Evolutionary conservation across 2,797 vertebrate species (phyloP), one percentile per base, ranked within the genome.

Genomic region (Hozukius guyotensis): DNA sequence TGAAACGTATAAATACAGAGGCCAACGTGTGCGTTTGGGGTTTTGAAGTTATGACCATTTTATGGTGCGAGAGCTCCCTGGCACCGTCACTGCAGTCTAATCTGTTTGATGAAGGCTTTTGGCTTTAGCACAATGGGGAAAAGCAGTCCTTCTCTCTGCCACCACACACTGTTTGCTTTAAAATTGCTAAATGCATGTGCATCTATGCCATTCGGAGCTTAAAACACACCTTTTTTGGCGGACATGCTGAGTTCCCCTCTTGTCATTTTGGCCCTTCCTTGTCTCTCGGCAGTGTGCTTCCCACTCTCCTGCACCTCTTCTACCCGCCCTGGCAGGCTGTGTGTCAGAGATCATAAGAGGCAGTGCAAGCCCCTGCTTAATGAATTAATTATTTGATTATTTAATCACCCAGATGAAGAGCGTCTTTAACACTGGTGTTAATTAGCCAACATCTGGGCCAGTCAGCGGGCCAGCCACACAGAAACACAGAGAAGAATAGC

Each of bases 351-450:
- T 96, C 93, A 95, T 89, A 95, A 93, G 93, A 94, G 91, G 91
- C 90, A 77, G 92, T 87, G 89, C 93, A 91, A 93, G 92, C 90
- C 93, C 90, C 82, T 84, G 89, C 86, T 92, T 95, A 93, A 94
- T 96, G 91, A 94, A 96, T 94, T 93, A 92, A 95, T 96, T 95
- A 95, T 95, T 96, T 96, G 92, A 96, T 96, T 96, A 96, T 95
- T 96, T 96, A 96, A 96, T 96, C 94, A 96, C 92, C 89, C 88
- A 93, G 94, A 96, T 95, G 95, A 96, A 94, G 93, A 94, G 92
- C 89, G 86, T 95, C 94, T 95, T 95, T 95, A 95, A 95, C 93
- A 95, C 87, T 83, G 79, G 86, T 94, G 94, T 94, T 96, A 96
- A 96, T 96, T 96, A 95, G 94, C 94, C 84, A 96, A 95, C 95